These are phyloP conservation scores for Drosophila prosaltans DNA, from an alignment of 1,140 invertebrate genomes.

Conservation along the genomic window DNA sequence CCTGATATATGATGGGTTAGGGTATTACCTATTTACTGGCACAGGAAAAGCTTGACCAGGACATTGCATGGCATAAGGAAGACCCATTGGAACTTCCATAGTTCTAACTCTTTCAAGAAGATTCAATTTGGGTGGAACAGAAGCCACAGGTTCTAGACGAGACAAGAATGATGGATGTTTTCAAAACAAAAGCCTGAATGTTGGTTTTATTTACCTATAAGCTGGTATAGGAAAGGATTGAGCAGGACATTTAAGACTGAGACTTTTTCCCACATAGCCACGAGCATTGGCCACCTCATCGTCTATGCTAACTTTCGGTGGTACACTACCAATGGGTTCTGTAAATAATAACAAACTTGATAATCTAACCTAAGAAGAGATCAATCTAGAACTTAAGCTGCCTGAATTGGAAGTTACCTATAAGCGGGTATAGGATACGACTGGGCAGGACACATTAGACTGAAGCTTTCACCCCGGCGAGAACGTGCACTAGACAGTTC, in stretches of 20 bases:
- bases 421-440: constrained; percentile 86
- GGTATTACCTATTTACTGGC: constrained; percentile 86
- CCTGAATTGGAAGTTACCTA: constrained; percentile 83
- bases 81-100: constrained; percentile 83
- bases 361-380: background rate
- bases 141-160: constrained; percentile 53
- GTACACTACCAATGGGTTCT: constrained; percentile 91
- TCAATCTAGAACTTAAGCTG: constrained; percentile 19
- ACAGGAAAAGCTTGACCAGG: constrained; percentile 88
- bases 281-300: constrained; percentile 88
- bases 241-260: constrained; percentile 86
- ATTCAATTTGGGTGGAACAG: constrained; percentile 84
- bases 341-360: constrained; percentile 35
- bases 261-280: constrained; percentile 65
- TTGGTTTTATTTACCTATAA: constrained; percentile 84
- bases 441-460: constrained; percentile 87
- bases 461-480: constrained; percentile 78
- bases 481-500: constrained; percentile 86
- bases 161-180: background rate
- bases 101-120: constrained; percentile 84
- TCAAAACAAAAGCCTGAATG: constrained; percentile 44
- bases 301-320: constrained; percentile 89
- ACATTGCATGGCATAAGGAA: constrained; percentile 86
- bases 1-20: constrained; percentile 39
- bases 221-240: constrained; percentile 87